Percentiles rank a stretch among this genome's conserved stretches.
Evolutionary conservation across 2,888 invertebrate species (phyloP).

Genomic region (Loripinus fragilis): DNA sequence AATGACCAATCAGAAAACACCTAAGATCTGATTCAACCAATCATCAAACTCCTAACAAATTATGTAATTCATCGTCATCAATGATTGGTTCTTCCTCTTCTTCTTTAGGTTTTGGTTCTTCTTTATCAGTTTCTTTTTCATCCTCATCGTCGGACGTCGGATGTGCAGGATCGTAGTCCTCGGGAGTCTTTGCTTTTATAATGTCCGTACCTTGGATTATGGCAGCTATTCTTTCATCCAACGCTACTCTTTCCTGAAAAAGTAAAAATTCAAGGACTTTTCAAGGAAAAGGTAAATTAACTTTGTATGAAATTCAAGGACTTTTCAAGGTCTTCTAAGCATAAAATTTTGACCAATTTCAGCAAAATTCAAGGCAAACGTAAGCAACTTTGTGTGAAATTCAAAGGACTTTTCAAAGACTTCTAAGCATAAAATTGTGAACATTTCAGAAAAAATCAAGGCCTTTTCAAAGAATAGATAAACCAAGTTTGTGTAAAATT

Average conservation of each 20-base stretch:
- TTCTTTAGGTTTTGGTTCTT: constrained; percentile 32
- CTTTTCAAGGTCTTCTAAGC: too few relatives aligned
- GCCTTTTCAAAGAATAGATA: too few relatives aligned
- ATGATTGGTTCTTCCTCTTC: constrained; percentile 73
- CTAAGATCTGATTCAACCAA: background rate
- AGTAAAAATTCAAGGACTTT: too few relatives aligned
- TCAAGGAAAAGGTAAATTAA: too few relatives aligned
- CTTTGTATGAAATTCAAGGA: too few relatives aligned
- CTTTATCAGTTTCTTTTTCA: constrained; percentile 10
- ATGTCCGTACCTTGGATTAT: constrained; percentile 74
- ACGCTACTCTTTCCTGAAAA: constrained; percentile 76
- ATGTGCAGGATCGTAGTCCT: constrained; percentile 56
- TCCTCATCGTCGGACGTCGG: constrained; percentile 51
- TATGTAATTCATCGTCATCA: constrained; percentile 79
- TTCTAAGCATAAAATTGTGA: too few relatives aligned
- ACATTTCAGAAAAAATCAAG: too few relatives aligned
- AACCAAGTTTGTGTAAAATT: too few relatives aligned
- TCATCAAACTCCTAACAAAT: constrained; percentile 74
- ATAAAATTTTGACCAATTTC: too few relatives aligned
- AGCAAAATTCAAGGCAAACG: too few relatives aligned
- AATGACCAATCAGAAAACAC: background rate
- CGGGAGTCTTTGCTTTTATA: constrained; percentile 25
- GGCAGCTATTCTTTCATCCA: constrained; percentile 81
- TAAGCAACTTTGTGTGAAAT: too few relatives aligned
- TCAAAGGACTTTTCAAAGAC: too few relatives aligned